Evolutionary conservation across 2,113 vertebrate species (phyloP).

Genomic region (Megaleporinus macrocephalus): DNA sequence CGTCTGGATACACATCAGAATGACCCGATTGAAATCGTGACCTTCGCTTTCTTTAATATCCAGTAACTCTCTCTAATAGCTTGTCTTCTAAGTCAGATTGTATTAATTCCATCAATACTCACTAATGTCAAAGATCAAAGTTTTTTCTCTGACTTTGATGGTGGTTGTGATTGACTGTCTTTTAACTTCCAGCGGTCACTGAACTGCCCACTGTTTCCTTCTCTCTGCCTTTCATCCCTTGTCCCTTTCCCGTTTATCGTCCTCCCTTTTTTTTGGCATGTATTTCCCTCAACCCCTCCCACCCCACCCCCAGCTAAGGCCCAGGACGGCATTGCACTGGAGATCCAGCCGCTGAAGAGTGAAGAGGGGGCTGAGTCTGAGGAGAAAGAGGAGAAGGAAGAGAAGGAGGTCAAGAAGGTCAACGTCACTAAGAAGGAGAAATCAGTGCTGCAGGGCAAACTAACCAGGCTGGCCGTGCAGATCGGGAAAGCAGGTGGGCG

Average conservation of each 20-base stretch:
- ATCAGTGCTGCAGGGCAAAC: constrained; percentile 96
- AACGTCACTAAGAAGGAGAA: constrained; percentile 96
- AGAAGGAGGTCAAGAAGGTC: constrained; percentile 88
- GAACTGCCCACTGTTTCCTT: constrained; percentile 45
- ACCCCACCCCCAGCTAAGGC: constrained; percentile 89
- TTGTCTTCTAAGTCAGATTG: background rate
- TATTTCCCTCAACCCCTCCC: constrained; percentile 60
- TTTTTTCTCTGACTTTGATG: constrained; percentile 21
- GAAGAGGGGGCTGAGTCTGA: constrained; percentile 89
- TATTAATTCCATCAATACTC: constrained; percentile 24
- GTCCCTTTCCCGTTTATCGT: constrained; percentile 22
- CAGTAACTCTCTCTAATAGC: constrained; percentile 21
- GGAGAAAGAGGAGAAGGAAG: constrained; percentile 90
- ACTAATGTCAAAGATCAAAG: constrained; percentile 14
- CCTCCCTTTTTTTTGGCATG: constrained; percentile 6
- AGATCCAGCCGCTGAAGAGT: constrained; percentile 96
- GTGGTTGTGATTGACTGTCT: constrained; percentile 22
- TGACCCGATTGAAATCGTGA: background rate
- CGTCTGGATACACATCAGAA: background rate
- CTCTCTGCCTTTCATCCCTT: constrained; percentile 33
- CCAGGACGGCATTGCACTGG: constrained; percentile 94
- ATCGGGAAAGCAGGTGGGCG: constrained; percentile 91
- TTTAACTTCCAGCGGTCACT: constrained; percentile 37
- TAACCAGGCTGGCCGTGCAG: constrained; percentile 92
- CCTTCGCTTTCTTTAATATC: constrained; percentile 12